phyloP scores from a whole-genome alignment of 92 coral and sea anemone genomes.

The Epizoanthus ramosus region DNA sequence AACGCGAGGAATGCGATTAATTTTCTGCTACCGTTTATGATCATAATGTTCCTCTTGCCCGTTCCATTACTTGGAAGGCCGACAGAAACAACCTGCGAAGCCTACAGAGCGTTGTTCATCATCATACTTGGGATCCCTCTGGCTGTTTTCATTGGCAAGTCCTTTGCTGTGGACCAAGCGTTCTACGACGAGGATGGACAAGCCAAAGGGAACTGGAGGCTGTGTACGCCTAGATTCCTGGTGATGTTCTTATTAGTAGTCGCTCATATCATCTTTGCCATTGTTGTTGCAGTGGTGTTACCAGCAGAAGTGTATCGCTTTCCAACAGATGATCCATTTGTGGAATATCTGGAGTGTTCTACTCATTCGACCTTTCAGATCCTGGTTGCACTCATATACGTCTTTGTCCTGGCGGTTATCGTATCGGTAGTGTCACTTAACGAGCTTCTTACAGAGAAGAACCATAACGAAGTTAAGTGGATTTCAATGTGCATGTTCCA shows the following conservation, averaged over 20 bases:
- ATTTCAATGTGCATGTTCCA: constrained; percentile 82
- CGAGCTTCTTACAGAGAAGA: constrained; percentile 74
- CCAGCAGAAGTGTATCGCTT: constrained; percentile 75
- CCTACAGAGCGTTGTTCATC: constrained; percentile 85
- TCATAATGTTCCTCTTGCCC: constrained; percentile 84
- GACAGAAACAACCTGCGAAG: constrained; percentile 85
- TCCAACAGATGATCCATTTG: constrained; percentile 67
- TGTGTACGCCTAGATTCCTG: constrained; percentile 76
- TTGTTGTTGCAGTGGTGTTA: constrained; percentile 55
- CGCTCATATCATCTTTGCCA: constrained; percentile 68
- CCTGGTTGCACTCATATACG: constrained; percentile 71
- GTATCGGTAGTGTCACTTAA: constrained; percentile 77
- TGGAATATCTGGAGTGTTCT: constrained; percentile 92
- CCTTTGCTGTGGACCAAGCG: constrained; percentile 69
- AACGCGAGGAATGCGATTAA: constrained; percentile 83
- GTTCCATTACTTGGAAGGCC: constrained; percentile 89
- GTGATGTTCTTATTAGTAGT: constrained; percentile 58
- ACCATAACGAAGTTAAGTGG: constrained; percentile 91
- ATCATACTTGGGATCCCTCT: constrained; percentile 82
- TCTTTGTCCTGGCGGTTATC: constrained; percentile 69
- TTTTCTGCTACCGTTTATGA: constrained; percentile 69
- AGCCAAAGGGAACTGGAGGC: constrained; percentile 61
- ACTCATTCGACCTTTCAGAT: constrained; percentile 80
- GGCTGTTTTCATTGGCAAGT: constrained; percentile 78
- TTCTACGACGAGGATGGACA: constrained; percentile 81